Evolutionary conservation across 2,888 invertebrate species (phyloP).

Genomic region (Tetropium fuscum): DNA sequence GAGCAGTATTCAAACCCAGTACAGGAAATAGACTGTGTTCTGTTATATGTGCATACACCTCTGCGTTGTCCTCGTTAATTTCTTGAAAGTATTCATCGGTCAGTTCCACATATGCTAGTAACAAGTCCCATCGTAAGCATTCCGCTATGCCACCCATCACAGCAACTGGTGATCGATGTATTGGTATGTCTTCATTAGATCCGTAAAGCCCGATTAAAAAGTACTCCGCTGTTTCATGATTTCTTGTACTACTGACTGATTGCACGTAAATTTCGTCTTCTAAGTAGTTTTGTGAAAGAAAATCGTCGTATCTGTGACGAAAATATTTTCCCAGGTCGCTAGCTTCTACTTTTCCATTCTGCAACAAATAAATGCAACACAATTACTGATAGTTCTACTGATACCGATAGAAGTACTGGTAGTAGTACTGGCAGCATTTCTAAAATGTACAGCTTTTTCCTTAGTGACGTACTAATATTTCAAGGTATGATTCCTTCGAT

Average conservation of each 20-base stretch:
- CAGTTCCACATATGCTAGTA: slow-evolving; percentile 12
- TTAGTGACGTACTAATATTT: no score
- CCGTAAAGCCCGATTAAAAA: slow-evolving; percentile 22
- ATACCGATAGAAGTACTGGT: no score
- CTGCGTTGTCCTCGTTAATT: slow-evolving; percentile 15
- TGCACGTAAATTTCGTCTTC: slow-evolving; percentile 15
- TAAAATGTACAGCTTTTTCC: no score
- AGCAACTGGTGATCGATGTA: neutral
- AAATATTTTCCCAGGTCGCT: slow-evolving; percentile 25
- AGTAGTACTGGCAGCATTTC: no score
- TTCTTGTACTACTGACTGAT: slow-evolving; percentile 6
- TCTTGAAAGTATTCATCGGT: slow-evolving; percentile 10
- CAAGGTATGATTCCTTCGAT: no score
- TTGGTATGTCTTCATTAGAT: slow-evolving; percentile 2
- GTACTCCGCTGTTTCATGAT: slow-evolving; percentile 14
- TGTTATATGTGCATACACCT: slow-evolving; percentile 18
- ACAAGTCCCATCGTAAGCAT: slow-evolving; percentile 12
- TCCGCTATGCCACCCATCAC: slow-evolving; percentile 5
- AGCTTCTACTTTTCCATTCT: slow-evolving; percentile 21
- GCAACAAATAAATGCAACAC: neutral
- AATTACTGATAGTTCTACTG: neutral
- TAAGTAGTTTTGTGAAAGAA: slow-evolving; percentile 7
- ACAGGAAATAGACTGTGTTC: slow-evolving; percentile 15
- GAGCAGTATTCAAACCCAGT: neutral
- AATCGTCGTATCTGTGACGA: slow-evolving; percentile 11